Evolutionary conservation across 2,113 vertebrate genomes (phyloP).

Genomic region (Neodon shergylaensis): DNA sequence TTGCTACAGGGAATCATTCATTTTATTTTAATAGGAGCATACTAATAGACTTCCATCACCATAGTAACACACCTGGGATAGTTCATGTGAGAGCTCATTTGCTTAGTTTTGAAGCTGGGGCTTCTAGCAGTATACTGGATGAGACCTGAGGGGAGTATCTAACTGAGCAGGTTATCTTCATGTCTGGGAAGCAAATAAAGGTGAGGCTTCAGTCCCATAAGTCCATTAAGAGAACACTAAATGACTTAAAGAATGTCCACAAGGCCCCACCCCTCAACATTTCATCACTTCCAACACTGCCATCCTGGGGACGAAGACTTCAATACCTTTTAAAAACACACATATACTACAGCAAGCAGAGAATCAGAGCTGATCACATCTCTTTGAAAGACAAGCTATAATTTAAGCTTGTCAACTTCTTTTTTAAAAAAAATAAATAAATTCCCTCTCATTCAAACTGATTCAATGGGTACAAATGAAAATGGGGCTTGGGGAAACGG

Average conservation of each 20-base stretch:
- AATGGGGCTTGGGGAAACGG: not conserved
- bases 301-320: not conserved
- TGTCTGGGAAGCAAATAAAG: not conserved
- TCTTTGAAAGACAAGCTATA: not conserved
- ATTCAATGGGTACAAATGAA: not conserved
- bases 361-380: not conserved
- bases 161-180: not conserved
- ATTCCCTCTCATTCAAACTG: not conserved
- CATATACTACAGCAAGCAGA: not conserved
- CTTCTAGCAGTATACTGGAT: not conserved
- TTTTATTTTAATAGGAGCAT: constrained; percentile 15
- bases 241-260: too few relatives aligned
- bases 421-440: not conserved
- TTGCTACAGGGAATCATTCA: not conserved
- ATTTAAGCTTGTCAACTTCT: constrained; percentile 1
- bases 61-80: not conserved
- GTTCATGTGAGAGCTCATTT: not conserved
- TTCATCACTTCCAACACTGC: not conserved
- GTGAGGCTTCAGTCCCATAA: not conserved
- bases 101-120: not conserved
- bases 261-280: not conserved
- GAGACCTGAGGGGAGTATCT: not conserved
- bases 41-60: not conserved
- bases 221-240: not conserved
- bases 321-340: not conserved